Percentiles rank a stretch among this genome's conserved stretches.
Evolutionary conservation across 2,797 vertebrate species (phyloP).

Genomic region (Australoheros facetus): DNA sequence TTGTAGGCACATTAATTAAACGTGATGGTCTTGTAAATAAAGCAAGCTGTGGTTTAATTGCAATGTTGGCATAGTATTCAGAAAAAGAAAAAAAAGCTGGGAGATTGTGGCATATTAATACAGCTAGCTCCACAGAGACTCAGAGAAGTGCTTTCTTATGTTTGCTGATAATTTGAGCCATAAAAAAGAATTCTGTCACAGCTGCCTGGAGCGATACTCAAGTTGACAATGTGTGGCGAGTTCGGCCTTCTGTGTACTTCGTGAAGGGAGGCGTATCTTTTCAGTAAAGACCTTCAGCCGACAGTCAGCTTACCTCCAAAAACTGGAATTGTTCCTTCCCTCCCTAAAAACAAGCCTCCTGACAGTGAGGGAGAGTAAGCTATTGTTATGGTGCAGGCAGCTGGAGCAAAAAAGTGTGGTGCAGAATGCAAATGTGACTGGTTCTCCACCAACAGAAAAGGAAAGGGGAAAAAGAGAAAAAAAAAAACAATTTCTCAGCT

Average conservation of each 20-base stretch:
- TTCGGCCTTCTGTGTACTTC: constrained; percentile 11
- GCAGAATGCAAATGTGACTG: constrained; percentile 58
- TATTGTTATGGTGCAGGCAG: constrained; percentile 56
- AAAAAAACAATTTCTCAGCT: constrained; percentile 75
- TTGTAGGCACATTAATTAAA: constrained; percentile 74
- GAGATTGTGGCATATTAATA: constrained; percentile 62
- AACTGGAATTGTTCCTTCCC: constrained; percentile 25
- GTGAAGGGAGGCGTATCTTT: constrained; percentile 16
- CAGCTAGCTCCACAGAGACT: constrained; percentile 22
- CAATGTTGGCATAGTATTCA: constrained; percentile 60
- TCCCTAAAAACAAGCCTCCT: constrained; percentile 41
- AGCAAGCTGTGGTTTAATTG: constrained; percentile 65
- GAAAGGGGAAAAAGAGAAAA: constrained; percentile 23
- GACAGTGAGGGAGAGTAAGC: constrained; percentile 46
- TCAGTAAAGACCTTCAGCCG: constrained; percentile 31
- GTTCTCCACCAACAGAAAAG: not conserved
- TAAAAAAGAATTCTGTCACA: constrained; percentile 36
- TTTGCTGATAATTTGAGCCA: constrained; percentile 62
- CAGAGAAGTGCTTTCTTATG: constrained; percentile 47
- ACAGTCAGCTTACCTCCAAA: constrained; percentile 16
- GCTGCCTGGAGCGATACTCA: constrained; percentile 20
- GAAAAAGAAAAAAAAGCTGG: constrained; percentile 51
- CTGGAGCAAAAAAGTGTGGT: constrained; percentile 52
- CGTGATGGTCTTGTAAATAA: constrained; percentile 78
- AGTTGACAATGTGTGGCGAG: constrained; percentile 17